Conservation (phyloP, 1,140 invertebrate species). For the Armadillidium nasatum region DNA sequence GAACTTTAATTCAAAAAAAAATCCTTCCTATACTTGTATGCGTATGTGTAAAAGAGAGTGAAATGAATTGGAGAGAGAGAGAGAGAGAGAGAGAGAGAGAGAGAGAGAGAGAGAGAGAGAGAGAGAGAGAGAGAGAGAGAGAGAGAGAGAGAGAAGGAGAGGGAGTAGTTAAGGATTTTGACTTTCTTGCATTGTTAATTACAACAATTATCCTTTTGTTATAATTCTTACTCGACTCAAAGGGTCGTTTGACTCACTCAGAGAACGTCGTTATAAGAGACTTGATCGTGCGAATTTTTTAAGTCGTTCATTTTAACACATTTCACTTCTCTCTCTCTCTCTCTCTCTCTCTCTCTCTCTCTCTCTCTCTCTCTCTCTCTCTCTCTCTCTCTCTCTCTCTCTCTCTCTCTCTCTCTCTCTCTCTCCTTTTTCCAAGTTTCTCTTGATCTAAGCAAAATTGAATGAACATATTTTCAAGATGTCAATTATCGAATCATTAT, state of each 20-base stretch:
- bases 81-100: background rate
- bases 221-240: background rate
- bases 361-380: background rate
- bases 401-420: constrained; percentile 6
- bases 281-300: too few species aligned
- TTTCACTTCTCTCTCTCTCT: too few species aligned
- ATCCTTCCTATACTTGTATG: too few species aligned
- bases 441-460: too few species aligned
- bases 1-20: too few species aligned
- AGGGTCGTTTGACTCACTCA: background rate
- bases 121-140: constrained; percentile 1
- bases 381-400: background rate
- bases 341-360: too few species aligned
- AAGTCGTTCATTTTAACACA: too few species aligned
- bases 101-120: background rate
- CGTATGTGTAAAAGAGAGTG: background rate
- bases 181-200: background rate
- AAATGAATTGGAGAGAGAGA: too few species aligned
- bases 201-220: constrained; percentile 7
- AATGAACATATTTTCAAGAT: too few species aligned
- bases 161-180: background rate
- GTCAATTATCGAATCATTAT: too few species aligned
- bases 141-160: constrained; percentile 17
- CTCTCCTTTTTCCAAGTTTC: background rate
- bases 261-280: too few species aligned